Base-by-base conservation (phyloP, 2,797 vertebrate genomes). In the Neomorphus geoffroyi region DNA sequence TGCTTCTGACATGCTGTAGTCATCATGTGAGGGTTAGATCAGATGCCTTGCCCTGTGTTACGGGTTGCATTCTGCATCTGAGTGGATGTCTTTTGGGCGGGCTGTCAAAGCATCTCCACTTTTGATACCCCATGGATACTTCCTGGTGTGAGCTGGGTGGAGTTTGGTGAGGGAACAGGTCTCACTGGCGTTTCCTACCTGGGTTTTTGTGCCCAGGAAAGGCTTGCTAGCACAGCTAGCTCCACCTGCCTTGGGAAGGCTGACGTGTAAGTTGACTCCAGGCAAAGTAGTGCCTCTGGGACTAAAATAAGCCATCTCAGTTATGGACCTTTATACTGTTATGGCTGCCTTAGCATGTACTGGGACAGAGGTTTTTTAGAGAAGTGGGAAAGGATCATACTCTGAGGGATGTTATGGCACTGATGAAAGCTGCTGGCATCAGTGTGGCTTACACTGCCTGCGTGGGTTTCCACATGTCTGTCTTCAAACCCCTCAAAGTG, bases 171-270 rank as follows among this genome's bases (percentile, higher is more conserved):
- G 45, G 11, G 6, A 10, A 50, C 18, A 2, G 11, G 1, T 75
- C 41, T 81, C 45, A 5, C 27, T n/a, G 1, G 9, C 13, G 1
- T 65, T 73, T 77, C 30, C 46, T 37, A 11, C 4, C 39, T 39
- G 45, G 54, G 7, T 3, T 0, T 3, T 33, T 58, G 14, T 45
- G 30, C 18, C 24, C n/a, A 28, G 60, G 69, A 19, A n/a, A 27
- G 41, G 32, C 57, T 90, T 1, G 1, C 11, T 10, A 0, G 24
- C 9, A 32, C 6, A 10, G 54, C 13, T 3, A 5, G 26, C 69
- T 77, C 28, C 7, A 3, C 32, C 1, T 2, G 37, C 32, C 64
- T 33, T 0, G 0, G 43, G 27, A 41, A 46, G 18, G 27, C 9
- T 5, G 2, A 2, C 26, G 30, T 2, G 1, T 22, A 64, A 10